phyloP scores from a whole-genome alignment of 2,113 vertebrate species.

The Mustelus asterias region DNA sequence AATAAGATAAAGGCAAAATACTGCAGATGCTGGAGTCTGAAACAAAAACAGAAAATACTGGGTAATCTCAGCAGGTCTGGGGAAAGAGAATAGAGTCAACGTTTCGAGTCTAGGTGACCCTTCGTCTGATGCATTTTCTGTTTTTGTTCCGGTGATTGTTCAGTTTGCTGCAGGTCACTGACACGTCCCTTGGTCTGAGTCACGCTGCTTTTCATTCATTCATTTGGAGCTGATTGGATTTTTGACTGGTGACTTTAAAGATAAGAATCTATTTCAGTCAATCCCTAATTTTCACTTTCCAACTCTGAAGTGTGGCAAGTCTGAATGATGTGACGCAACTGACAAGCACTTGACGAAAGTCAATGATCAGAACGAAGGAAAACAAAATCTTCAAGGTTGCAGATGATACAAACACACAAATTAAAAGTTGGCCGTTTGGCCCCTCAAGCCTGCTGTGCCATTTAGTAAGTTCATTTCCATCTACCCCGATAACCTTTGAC shows the following conservation, averaged over 20 bases:
- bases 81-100: too few species aligned
- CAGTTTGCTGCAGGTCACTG: neutral
- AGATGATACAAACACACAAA: neutral
- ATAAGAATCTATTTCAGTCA: neutral
- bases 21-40: too few species aligned
- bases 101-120: too few species aligned
- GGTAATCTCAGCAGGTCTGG: too few species aligned
- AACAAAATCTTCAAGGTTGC: neutral
- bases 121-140: too few species aligned
- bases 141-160: neutral
- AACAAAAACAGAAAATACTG: too few species aligned
- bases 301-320: neutral
- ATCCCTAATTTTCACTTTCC: neutral
- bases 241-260: neutral
- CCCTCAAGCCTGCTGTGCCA: too few species aligned
- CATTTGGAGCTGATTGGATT: neutral
- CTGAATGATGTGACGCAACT: neutral
- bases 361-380: neutral
- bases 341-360: neutral
- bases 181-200: neutral
- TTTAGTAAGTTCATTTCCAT: too few species aligned
- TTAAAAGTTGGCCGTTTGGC: too few species aligned
- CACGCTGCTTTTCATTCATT: neutral
- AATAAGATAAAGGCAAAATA: too few species aligned
- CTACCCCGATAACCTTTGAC: too few species aligned